phyloP scores from a whole-genome alignment of 2,888 invertebrate genomes.

The Steinernema hermaphroditum region DNA sequence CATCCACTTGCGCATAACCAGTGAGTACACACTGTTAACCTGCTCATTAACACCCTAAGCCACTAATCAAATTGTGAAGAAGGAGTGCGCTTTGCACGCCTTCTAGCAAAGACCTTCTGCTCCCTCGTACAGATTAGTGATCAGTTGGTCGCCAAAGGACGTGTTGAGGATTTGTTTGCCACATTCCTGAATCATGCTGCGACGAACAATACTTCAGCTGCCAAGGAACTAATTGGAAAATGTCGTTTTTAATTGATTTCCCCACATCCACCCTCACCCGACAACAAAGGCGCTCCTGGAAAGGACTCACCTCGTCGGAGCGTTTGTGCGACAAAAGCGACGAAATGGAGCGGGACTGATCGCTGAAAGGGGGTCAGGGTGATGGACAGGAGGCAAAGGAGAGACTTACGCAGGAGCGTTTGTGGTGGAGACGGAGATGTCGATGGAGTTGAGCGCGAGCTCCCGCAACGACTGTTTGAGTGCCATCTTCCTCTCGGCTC shows the following conservation, averaged over 20 bases:
- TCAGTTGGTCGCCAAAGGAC: too few species aligned
- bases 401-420: neutral
- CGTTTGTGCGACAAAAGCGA: neutral
- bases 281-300: neutral
- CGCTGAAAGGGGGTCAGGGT: neutral
- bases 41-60: too few species aligned
- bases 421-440: slow-evolving; percentile 11
- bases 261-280: slow-evolving; percentile 23
- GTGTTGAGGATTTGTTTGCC: too few species aligned
- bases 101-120: too few species aligned
- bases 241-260: slow-evolving; percentile 10
- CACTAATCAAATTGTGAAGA: too few species aligned
- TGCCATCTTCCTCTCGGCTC: neutral
- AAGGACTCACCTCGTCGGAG: slow-evolving; percentile 1
- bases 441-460: slow-evolving; percentile 11
- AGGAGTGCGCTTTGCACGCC: too few species aligned
- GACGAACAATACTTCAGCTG: neutral
- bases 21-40: too few species aligned
- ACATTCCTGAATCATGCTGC: too few species aligned
- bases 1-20: too few species aligned
- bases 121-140: too few species aligned
- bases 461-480: slow-evolving; percentile 1
- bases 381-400: neutral
- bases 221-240: neutral
- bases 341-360: neutral